A percentile compares a stretch with the other conserved stretches of the same genome.
Evolutionary conservation across 2,797 vertebrate species (phyloP).

Genomic region (Sebastes paucispinis): DNA sequence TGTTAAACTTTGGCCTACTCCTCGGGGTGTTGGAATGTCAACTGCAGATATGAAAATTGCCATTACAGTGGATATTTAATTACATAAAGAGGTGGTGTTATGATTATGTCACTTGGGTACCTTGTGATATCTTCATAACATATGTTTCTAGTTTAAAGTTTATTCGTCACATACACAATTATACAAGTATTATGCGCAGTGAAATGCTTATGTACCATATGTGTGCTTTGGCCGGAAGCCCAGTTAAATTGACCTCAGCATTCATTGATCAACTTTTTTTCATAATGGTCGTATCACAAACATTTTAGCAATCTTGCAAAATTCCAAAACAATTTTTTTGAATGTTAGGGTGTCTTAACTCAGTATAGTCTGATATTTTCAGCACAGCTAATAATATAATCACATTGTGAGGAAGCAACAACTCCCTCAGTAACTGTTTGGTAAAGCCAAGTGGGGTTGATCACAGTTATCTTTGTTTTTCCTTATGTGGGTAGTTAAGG

Average conservation of each 20-base stretch:
- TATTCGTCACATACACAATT: no score
- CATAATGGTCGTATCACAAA: not conserved
- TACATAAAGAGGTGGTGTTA: not conserved
- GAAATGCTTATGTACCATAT: no score
- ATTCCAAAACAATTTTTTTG: not conserved
- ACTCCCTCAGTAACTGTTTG: no score
- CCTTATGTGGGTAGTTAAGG: no score
- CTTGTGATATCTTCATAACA: not conserved
- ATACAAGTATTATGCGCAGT: no score
- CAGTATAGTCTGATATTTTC: not conserved
- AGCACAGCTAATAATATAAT: not conserved
- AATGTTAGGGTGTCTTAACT: not conserved
- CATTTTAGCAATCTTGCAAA: not conserved
- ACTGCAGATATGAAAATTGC: no score
- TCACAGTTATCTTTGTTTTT: no score
- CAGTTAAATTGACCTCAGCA: not conserved
- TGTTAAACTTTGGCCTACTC: no score
- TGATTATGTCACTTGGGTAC: not conserved
- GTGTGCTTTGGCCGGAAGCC: not conserved
- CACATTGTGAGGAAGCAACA: no score
- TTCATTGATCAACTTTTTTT: not conserved
- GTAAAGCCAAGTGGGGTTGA: no score
- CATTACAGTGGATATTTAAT: not conserved
- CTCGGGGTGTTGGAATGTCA: no score
- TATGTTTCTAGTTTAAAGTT: not conserved